These are phyloP conservation scores for Rhagoletis pomonella DNA, from an alignment of 1,140 invertebrate species.

Conservation along the genomic window DNA sequence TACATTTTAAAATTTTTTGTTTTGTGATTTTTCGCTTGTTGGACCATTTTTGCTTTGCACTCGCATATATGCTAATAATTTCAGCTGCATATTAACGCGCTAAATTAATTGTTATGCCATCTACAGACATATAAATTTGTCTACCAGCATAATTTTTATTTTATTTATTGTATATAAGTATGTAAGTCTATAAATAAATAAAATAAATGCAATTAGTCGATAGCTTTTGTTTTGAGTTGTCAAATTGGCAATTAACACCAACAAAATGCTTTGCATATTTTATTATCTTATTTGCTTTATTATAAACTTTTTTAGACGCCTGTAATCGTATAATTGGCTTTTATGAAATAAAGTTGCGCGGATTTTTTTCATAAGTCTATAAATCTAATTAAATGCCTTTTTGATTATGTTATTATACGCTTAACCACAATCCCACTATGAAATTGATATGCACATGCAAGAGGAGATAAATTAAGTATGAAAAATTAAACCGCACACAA, in stretches of 20 bases:
- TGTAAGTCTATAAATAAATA: too few species aligned
- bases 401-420: not conserved
- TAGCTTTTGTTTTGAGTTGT: not conserved
- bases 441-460: too few species aligned
- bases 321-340: not conserved
- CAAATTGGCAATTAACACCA: not conserved
- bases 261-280: not conserved
- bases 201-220: not conserved
- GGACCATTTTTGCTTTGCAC: too few species aligned
- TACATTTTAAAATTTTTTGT: not conserved
- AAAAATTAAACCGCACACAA: too few species aligned
- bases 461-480: too few species aligned
- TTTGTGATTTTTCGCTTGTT: too few species aligned
- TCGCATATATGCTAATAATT: too few species aligned
- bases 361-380: not conserved
- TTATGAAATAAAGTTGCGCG: not conserved
- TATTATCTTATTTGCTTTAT: not conserved
- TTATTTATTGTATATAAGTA: too few species aligned
- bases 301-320: not conserved
- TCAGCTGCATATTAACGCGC: not conserved
- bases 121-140: not conserved
- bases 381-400: not conserved
- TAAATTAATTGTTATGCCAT: not conserved
- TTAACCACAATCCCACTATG: not conserved
- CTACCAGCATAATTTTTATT: not conserved